These are phyloP conservation scores for Anguilla pacifica DNA, from an alignment of 2,797 vertebrate genomes.

Conservation along the genomic window DNA sequence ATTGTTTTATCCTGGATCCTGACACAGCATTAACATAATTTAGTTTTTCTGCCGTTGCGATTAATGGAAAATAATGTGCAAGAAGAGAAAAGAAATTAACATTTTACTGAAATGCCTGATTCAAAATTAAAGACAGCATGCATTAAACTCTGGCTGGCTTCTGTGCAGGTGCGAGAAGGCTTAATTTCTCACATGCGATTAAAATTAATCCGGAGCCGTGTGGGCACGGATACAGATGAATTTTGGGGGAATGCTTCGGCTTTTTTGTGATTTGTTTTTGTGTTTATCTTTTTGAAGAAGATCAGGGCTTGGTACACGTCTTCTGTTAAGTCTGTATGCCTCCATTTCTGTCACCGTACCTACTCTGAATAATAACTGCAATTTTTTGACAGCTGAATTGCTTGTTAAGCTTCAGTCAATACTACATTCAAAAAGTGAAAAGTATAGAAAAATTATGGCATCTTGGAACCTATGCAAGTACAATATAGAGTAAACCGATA, in stretches of 20 bases:
- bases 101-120: neutral
- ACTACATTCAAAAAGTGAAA: neutral
- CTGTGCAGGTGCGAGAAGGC: neutral
- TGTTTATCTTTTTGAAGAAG: neutral
- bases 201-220: neutral
- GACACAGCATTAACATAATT: conserved; percentile 1
- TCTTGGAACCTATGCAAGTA: neutral
- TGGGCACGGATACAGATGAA: neutral
- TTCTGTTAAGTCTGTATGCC: neutral
- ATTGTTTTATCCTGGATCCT: neutral
- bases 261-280: neutral
- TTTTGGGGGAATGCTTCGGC: neutral
- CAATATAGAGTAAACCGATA: neutral
- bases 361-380: neutral
- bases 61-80: neutral
- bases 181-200: neutral
- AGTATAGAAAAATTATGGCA: neutral
- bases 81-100: neutral
- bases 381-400: neutral
- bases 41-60: neutral
- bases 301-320: neutral
- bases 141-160: neutral
- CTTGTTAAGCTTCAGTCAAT: neutral
- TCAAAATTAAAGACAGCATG: neutral
- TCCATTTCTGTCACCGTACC: neutral